phyloP scores from a whole-genome alignment of 2,888 invertebrate genomes.

The Hemistola chrysoprasaria region DNA sequence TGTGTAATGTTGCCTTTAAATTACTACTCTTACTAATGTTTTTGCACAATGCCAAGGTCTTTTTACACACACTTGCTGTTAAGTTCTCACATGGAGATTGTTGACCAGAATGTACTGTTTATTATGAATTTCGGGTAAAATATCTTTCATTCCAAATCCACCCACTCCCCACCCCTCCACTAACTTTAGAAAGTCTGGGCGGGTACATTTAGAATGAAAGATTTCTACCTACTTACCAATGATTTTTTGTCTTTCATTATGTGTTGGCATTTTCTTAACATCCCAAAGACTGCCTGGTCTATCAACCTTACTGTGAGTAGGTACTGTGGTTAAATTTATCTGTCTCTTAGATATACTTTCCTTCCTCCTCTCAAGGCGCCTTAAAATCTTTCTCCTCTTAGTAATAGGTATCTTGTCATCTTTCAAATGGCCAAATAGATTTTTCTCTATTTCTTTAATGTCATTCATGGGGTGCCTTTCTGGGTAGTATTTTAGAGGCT shows the following conservation, averaged over 20 bases:
- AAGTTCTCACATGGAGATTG: too few relatives aligned
- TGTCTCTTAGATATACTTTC: slow-evolving; percentile 51
- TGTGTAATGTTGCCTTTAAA: too few relatives aligned
- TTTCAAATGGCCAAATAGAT: slow-evolving; percentile 70
- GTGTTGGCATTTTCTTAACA: slow-evolving; percentile 47
- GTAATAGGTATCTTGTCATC: slow-evolving; percentile 63
- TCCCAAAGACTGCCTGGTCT: slow-evolving; percentile 71
- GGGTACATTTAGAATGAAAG: too few relatives aligned
- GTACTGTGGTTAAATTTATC: slow-evolving; percentile 25
- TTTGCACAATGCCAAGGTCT: too few relatives aligned
- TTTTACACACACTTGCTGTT: too few relatives aligned
- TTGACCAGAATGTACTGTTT: too few relatives aligned
- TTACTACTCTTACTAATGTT: too few relatives aligned
- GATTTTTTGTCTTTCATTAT: slow-evolving; percentile 19
- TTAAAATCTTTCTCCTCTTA: slow-evolving; percentile 69
- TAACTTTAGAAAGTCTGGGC: too few relatives aligned
- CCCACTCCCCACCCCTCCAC: too few relatives aligned
- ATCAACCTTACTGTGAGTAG: slow-evolving; percentile 30
- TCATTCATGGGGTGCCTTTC: slow-evolving; percentile 79
- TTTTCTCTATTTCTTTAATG: slow-evolving; percentile 71
- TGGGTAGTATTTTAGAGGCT: slow-evolving; percentile 52
- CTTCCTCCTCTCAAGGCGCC: slow-evolving; percentile 69
- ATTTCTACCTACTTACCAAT: too few relatives aligned
- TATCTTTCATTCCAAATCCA: too few relatives aligned
- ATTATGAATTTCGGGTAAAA: too few relatives aligned